Percentiles rank a stretch among this genome's conserved stretches.
phyloP scores from a whole-genome alignment of 2,888 invertebrate genomes.

The Drosophila trichaetosa region DNA sequence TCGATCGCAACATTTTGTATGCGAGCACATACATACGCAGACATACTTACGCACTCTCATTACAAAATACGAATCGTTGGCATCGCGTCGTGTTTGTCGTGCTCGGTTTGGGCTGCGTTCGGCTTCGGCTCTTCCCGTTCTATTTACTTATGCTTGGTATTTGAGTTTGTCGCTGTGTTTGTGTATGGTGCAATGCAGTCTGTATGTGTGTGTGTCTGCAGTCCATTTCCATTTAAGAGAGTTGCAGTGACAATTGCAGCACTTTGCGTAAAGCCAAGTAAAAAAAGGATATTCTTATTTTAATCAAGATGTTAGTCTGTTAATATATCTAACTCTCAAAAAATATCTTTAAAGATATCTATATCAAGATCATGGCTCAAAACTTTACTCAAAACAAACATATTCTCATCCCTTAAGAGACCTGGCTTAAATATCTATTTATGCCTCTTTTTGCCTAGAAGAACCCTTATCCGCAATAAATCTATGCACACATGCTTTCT shows the following conservation, averaged over 20 bases:
- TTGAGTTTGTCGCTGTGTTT: slow-evolving; percentile 21
- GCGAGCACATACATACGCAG: slow-evolving; percentile 33
- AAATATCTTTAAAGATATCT: background rate
- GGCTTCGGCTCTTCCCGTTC: slow-evolving; percentile 64
- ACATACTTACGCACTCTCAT: slow-evolving; percentile 49
- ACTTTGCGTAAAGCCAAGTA: background rate
- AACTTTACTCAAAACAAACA: background rate
- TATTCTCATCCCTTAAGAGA: slow-evolving; percentile 28
- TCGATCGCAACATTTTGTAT: slow-evolving; percentile 79
- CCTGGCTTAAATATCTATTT: slow-evolving; percentile 1
- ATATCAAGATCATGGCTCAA: slow-evolving; percentile 4
- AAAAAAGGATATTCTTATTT: background rate
- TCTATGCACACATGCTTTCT: slow-evolving; percentile 2
- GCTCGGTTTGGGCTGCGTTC: slow-evolving; percentile 40
- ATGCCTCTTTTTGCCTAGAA: slow-evolving; percentile 1
- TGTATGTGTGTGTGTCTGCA: slow-evolving; percentile 20
- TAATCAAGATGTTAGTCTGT: background rate
- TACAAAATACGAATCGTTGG: slow-evolving; percentile 40
- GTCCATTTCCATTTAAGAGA: slow-evolving; percentile 55
- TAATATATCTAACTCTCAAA: background rate
- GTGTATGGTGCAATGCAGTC: slow-evolving; percentile 34
- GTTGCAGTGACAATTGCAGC: slow-evolving; percentile 50
- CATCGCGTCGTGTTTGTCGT: slow-evolving; percentile 14
- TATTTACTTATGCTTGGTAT: slow-evolving; percentile 52
- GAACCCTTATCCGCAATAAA: slow-evolving; percentile 9